Evolutionary conservation across 37 sponge, comb jelly and placozoan genomes (phyloP).

Genomic region (Halisarca cf. caerulea): DNA sequence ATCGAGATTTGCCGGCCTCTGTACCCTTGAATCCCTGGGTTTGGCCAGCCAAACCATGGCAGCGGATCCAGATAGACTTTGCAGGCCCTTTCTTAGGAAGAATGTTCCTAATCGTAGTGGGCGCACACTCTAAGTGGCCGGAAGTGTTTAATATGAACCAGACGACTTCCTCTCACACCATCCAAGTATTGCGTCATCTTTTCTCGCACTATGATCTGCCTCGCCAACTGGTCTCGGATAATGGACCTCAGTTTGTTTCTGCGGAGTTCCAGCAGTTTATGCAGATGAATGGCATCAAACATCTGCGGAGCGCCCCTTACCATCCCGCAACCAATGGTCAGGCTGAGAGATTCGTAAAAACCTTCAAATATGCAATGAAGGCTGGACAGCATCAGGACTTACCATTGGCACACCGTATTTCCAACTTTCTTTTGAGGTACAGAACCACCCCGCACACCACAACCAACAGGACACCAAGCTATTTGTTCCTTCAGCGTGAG

Average conservation of each 20-base stretch:
- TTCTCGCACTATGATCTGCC: slow-evolving; percentile 29
- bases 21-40: neutral
- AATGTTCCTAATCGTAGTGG: neutral
- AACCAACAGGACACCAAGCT: neutral
- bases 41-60: neutral
- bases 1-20: neutral
- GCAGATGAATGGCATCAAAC: neutral
- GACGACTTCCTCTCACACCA: neutral
- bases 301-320: slow-evolving; percentile 1
- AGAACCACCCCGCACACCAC: slow-evolving; percentile 16
- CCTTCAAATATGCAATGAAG: slow-evolving; percentile 8
- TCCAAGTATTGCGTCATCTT: neutral
- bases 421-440: neutral
- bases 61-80: neutral
- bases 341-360: slow-evolving; percentile 24
- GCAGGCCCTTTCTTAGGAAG: neutral
- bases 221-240: slow-evolving; percentile 6
- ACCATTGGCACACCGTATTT: neutral
- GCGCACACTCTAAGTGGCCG: neutral
- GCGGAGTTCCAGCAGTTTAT: neutral
- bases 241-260: slow-evolving; percentile 3
- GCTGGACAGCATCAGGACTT: neutral
- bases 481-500: slow-evolving; percentile 4
- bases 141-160: neutral
- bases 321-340: slow-evolving; percentile 30